A percentile compares a stretch with the other conserved stretches of the same genome.
Evolutionary conservation across 2,113 vertebrate species (phyloP).

Genomic region (Albula glossodonta): DNA sequence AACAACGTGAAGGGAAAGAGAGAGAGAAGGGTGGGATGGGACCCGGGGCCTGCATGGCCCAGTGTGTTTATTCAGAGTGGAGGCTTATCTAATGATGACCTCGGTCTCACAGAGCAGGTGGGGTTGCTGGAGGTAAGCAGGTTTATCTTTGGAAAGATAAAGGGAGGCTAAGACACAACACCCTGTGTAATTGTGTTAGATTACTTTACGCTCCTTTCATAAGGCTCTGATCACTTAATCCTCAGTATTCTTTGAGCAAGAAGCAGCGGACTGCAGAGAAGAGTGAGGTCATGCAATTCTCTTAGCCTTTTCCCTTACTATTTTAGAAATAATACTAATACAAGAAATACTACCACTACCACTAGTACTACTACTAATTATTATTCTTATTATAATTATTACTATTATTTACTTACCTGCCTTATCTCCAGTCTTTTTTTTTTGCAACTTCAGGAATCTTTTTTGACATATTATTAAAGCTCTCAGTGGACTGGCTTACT

Average conservation of each 20-base stretch:
- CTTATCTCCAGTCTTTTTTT: not conserved
- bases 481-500: not conserved
- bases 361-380: not conserved
- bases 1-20: constrained; percentile 87
- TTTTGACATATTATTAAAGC: not conserved
- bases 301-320: not conserved
- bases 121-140: constrained; percentile 12
- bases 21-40: constrained; percentile 52
- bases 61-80: constrained; percentile 68
- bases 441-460: not conserved
- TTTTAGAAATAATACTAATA: not conserved
- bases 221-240: constrained; percentile 3
- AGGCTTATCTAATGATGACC: constrained; percentile 66
- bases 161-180: not conserved
- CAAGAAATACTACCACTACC: not conserved
- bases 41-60: constrained; percentile 48
- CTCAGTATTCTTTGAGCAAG: not conserved
- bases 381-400: not conserved
- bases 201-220: constrained; percentile 19
- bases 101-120: constrained; percentile 54
- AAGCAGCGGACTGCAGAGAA: not conserved
- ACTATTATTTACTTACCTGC: too few species aligned
- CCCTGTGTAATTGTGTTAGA: not conserved
- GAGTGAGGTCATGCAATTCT: not conserved
- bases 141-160: constrained; percentile 18